phyloP scores from a whole-genome alignment of 2,113 vertebrate species.

The Taxidea taxus region DNA sequence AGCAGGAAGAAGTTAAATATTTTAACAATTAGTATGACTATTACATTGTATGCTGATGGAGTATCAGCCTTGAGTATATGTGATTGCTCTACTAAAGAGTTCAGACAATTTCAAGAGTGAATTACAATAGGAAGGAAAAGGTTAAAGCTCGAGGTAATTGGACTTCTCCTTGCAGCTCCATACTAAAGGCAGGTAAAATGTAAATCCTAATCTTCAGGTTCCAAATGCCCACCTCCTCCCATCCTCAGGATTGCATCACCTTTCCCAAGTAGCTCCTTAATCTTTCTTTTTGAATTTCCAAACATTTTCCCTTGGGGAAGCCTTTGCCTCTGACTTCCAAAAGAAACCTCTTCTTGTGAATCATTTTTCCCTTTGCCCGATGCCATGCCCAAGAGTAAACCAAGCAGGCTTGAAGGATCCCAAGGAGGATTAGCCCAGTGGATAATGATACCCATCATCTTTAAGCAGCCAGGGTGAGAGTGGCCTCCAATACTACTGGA shows the following conservation, averaged over 20 bases:
- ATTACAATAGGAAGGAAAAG: background rate
- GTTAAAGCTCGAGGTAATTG: background rate
- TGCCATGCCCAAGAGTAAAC: background rate
- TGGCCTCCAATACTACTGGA: background rate
- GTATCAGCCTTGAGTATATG: background rate
- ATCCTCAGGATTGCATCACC: background rate
- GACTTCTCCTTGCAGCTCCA: background rate
- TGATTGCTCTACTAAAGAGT: background rate
- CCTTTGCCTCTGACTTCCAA: background rate
- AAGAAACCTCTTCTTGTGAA: background rate
- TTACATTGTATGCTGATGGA: background rate
- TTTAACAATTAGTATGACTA: background rate
- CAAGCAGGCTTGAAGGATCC: background rate
- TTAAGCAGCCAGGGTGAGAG: background rate
- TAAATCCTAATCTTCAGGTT: background rate
- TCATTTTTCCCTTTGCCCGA: background rate
- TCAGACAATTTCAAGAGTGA: background rate
- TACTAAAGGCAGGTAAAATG: background rate
- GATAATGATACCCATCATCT: background rate
- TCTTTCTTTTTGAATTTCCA: background rate
- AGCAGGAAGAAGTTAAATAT: background rate
- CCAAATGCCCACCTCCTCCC: background rate
- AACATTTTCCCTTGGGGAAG: background rate
- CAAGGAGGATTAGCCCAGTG: background rate
- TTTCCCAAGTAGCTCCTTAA: background rate